Evolutionary conservation across 2,113 vertebrate species (phyloP).

Genomic region (Furnarius figulus): DNA sequence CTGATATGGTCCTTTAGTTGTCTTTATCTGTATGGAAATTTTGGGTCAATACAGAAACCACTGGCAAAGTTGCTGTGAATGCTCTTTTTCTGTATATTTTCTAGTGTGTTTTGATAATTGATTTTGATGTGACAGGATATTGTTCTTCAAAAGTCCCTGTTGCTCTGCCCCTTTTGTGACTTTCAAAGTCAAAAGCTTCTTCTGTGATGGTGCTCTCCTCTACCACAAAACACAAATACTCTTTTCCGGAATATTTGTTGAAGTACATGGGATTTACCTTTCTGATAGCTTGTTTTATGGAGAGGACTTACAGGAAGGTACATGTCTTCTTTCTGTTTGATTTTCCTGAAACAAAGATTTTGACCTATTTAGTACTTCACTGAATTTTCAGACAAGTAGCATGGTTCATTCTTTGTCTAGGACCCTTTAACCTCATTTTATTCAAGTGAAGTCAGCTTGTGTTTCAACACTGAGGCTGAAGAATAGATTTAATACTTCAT

Average conservation of each 20-base stretch:
- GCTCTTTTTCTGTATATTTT: neutral
- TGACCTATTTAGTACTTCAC: neutral
- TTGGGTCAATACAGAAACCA: neutral
- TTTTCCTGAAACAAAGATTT: conserved; percentile 13
- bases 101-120: neutral
- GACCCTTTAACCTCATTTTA: neutral
- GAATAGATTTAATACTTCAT: neutral
- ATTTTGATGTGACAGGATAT: neutral
- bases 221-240: neutral
- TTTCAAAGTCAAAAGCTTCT: neutral
- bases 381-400: neutral
- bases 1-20: neutral
- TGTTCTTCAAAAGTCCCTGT: neutral
- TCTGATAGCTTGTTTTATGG: neutral
- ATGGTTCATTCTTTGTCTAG: neutral
- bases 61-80: neutral
- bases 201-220: neutral
- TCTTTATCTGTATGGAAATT: neutral
- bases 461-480: neutral
- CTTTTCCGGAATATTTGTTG: neutral
- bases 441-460: neutral
- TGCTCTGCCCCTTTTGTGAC: neutral
- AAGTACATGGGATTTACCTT: neutral
- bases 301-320: neutral
- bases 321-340: neutral